These are phyloP conservation scores for Circaetus cinerascens DNA, from an alignment of 2,113 vertebrate genomes.

Conservation along the genomic window DNA sequence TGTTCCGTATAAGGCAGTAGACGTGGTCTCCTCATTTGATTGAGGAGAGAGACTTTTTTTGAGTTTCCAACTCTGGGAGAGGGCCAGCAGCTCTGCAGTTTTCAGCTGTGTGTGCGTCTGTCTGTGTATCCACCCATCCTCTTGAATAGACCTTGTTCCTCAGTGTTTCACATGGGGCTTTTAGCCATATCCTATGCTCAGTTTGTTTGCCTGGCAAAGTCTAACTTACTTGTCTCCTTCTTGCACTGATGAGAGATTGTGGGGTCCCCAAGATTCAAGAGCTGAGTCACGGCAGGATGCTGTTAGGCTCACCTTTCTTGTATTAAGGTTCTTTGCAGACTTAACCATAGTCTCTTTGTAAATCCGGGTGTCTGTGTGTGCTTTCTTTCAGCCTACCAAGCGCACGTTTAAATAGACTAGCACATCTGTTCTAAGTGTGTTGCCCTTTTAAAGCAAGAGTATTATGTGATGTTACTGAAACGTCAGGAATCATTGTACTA, in stretches of 20 bases:
- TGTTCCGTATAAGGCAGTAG: neutral
- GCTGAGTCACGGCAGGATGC: neutral
- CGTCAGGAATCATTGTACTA: neutral
- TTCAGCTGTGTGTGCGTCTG: neutral
- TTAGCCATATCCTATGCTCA: neutral
- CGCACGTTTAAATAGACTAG: neutral
- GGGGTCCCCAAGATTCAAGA: neutral
- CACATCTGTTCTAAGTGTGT: neutral
- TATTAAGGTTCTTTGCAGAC: neutral
- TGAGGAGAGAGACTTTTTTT: neutral
- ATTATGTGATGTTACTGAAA: neutral
- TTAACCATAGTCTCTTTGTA: neutral
- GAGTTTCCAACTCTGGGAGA: neutral
- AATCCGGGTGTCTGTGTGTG: neutral
- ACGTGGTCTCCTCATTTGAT: neutral
- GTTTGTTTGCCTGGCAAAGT: neutral
- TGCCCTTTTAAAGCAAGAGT: neutral
- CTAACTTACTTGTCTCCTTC: neutral
- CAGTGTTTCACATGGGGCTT: neutral
- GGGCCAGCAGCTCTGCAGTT: neutral
- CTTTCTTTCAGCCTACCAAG: neutral
- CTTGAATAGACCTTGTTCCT: neutral
- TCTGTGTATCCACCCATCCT: neutral
- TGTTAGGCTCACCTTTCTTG: neutral
- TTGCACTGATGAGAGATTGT: neutral